Conservation (phyloP, 2,797 vertebrate species). For the Sarcophilus harrisii region DNA sequence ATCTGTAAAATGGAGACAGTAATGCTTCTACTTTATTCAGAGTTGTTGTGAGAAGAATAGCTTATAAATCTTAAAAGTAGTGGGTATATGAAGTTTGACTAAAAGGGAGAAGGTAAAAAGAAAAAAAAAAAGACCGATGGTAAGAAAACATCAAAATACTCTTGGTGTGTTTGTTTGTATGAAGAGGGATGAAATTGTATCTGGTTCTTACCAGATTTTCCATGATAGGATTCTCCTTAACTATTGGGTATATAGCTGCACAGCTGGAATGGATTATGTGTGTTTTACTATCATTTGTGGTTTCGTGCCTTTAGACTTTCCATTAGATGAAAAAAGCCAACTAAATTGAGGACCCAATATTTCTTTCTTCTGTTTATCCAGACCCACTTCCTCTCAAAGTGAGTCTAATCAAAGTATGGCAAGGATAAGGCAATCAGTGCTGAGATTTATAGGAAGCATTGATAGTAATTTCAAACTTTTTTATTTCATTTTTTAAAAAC, state of each 20-base stretch:
- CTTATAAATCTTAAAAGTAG: neutral
- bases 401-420: neutral
- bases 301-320: neutral
- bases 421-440: neutral
- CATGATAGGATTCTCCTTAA: neutral
- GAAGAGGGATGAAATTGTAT: neutral
- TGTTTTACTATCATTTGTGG: neutral
- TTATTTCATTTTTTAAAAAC: no score
- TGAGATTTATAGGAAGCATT: neutral
- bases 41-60: neutral
- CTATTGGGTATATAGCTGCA: neutral
- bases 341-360: neutral
- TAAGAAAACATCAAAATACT: neutral
- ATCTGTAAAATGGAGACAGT: neutral
- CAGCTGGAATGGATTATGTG: neutral
- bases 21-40: neutral
- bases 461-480: neutral
- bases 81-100: neutral
- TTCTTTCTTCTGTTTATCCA: neutral
- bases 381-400: neutral
- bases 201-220: neutral
- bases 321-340: neutral
- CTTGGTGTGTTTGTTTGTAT: neutral
- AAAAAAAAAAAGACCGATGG: neutral
- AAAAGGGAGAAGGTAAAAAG: neutral